Evolutionary conservation across 2,113 vertebrate species (phyloP).

Genomic region (Oceanites oceanicus): DNA sequence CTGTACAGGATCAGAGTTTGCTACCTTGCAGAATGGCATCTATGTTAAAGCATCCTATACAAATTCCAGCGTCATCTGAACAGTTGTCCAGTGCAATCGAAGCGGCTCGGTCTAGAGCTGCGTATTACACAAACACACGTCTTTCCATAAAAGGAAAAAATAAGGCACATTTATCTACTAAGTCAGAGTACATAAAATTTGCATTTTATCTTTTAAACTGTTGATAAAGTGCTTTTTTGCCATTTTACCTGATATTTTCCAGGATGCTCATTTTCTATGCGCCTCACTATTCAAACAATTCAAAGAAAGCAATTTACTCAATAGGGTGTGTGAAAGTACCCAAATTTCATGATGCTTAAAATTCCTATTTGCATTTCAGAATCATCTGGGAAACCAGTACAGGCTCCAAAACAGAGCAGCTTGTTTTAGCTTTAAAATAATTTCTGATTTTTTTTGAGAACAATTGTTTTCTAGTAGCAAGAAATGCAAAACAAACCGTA

Average conservation of each 20-base stretch:
- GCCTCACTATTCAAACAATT: background rate
- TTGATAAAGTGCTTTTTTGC: background rate
- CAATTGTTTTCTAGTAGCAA: constrained; percentile 59
- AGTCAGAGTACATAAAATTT: background rate
- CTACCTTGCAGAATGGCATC: background rate
- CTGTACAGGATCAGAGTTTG: background rate
- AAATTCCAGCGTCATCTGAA: background rate
- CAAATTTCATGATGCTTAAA: background rate
- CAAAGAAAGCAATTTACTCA: constrained; percentile 23
- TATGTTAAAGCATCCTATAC: background rate
- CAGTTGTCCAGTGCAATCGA: background rate
- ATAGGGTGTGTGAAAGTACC: background rate
- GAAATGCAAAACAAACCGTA: constrained; percentile 48
- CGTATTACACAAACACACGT: background rate
- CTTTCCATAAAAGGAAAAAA: background rate
- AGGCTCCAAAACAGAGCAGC: background rate
- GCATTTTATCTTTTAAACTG: background rate
- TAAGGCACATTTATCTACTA: background rate
- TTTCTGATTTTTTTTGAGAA: background rate
- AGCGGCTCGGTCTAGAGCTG: background rate
- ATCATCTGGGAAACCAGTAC: background rate
- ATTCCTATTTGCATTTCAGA: constrained; percentile 16
- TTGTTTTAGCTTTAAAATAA: constrained; percentile 12
- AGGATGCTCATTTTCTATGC: background rate
- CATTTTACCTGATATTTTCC: background rate